Evolutionary conservation across 1,140 invertebrate genomes (phyloP).

Genomic region (Atta colombica): DNA sequence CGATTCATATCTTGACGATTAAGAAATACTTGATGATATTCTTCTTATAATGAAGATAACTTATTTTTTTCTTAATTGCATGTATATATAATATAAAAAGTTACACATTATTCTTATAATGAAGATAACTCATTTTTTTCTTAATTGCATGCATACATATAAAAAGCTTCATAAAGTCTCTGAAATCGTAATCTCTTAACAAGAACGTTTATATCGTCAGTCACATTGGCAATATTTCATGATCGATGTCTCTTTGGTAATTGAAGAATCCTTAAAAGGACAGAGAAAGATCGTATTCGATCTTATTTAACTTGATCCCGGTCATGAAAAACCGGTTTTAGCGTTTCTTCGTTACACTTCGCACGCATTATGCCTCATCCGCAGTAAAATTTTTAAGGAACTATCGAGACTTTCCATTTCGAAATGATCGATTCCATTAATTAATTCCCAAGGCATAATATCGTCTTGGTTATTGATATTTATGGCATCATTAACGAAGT

Average conservation of each 20-base stretch:
- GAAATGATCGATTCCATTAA: constrained; percentile 5
- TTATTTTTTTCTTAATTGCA: neutral
- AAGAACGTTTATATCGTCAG: constrained; percentile 7
- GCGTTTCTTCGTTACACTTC: constrained; percentile 31
- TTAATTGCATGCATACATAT: neutral
- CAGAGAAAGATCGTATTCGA: constrained; percentile 31
- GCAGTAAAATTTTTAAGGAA: constrained; percentile 15
- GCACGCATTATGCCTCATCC: constrained; percentile 4
- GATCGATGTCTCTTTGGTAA: constrained; percentile 41
- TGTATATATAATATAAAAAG: too few relatives aligned
- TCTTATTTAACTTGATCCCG: constrained; percentile 45
- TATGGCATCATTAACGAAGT: neutral
- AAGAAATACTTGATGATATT: neutral
- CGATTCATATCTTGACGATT: neutral
- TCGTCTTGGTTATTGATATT: constrained; percentile 9
- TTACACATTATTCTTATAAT: neutral
- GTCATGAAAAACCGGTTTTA: constrained; percentile 45
- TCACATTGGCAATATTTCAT: neutral
- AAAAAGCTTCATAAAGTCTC: neutral
- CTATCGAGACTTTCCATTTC: constrained; percentile 30
- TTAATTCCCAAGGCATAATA: neutral
- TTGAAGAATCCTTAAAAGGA: constrained; percentile 37
- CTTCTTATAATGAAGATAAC: neutral
- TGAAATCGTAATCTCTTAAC: neutral
- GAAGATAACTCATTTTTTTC: neutral